Base-by-base conservation (phyloP, 2,797 vertebrate species). In the Catostomus latipinnis region DNA sequence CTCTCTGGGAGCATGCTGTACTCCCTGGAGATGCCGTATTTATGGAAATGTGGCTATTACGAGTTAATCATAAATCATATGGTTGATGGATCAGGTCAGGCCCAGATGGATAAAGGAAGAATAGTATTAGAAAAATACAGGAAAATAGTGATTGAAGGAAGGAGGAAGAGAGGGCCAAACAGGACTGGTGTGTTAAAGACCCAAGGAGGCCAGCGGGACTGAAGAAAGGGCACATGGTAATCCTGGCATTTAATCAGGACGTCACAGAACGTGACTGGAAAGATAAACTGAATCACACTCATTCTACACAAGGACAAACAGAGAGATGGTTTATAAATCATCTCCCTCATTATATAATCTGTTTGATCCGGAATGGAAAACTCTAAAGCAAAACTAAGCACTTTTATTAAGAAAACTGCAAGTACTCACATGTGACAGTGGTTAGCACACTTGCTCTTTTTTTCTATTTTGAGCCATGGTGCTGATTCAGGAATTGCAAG, bases 171-270 rank as follows among this genome's bases (percentile, higher is more conserved):
- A 73, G 66, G 34, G 2, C 34, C 34, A 70, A 62, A 80, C 76
- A 83, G 77, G 57, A 83, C 65, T 63, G 80, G 72, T 74, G 76
- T 79, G 82, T 78, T 81, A 77, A 82, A 82, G 78, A 76, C 70
- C 78, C 76, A 77, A 81, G 79, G 81, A 74, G 79, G 80, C 85
- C 83, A 84, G 77, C 75, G 87, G 83, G 86, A 87, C 70, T 56
- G 52, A 57, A 80, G 83, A 92, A 93, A 93, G 93, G 93, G 91
- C 90, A 92, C 88, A 93, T 93, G 92, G 86, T 92, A 93, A 93
- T 93, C 87, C 87, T 93, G 93, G 86, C 91, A 93, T 93, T 93
- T 93, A 91, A 91, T 90, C 89, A 87, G 89, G 77, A 76, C 69
- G 82, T 84, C 81, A 80, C 53, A 85, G 76, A 78, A 92, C 85